phyloP scores from a whole-genome alignment of 2,888 invertebrate species.

The Sarcophaga subvicina region DNA sequence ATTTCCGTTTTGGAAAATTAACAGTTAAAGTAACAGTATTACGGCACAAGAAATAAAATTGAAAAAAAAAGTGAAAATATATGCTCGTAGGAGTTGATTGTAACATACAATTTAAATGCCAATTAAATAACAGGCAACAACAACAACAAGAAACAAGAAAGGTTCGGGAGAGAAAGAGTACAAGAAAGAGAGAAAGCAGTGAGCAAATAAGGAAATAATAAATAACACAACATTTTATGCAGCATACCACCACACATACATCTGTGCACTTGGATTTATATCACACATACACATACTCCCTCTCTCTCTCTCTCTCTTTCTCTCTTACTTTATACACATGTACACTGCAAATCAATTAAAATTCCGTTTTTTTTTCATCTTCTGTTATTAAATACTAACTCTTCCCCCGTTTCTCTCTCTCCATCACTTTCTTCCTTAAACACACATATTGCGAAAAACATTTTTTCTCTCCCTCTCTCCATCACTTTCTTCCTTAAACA shows the following conservation, averaged over 20 bases:
- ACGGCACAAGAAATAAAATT: conserved; percentile 13
- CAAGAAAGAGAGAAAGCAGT: not conserved
- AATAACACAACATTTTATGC: not conserved
- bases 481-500: too few species aligned
- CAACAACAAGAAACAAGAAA: not conserved
- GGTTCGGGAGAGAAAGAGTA: not conserved
- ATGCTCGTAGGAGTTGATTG: too few species aligned
- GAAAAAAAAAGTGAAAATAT: not conserved
- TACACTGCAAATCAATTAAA: conserved; percentile 49
- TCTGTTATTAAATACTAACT: too few species aligned
- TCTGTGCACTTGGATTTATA: not conserved
- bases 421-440: too few species aligned
- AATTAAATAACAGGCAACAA: conserved; percentile 14
- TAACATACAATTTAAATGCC: conserved; percentile 5
- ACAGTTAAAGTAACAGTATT: conserved; percentile 53
- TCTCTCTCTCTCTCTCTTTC: too few species aligned
- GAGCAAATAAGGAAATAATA: conserved; percentile 22
- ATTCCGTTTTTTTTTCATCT: not conserved
- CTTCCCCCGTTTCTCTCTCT: too few species aligned
- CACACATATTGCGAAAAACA: not conserved
- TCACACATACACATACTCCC: not conserved
- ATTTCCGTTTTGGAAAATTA: conserved; percentile 67
- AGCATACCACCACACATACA: not conserved
- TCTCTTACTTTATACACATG: too few species aligned
- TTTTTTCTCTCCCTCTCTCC: too few species aligned